Percentiles rank a stretch among this genome's conserved stretches.
Evolutionary conservation across 64 coral and sea anemone species (phyloP).

Genomic region (Acropora tenuis): DNA sequence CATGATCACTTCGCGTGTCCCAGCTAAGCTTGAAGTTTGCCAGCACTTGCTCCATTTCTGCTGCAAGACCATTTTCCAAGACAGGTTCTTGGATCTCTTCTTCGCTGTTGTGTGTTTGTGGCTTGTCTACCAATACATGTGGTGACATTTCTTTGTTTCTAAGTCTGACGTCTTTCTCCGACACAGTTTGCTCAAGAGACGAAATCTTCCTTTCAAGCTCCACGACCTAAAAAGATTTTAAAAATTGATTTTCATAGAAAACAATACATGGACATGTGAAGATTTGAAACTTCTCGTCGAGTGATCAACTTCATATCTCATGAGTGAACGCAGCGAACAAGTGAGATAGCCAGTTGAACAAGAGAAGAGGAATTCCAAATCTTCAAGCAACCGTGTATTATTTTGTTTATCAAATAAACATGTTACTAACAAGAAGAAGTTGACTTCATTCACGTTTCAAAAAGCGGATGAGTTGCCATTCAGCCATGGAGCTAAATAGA

Average conservation of each 20-base stretch:
- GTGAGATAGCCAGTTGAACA: too few species aligned
- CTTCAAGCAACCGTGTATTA: too few species aligned
- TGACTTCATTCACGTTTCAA: too few species aligned
- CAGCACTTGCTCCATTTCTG: conserved; percentile 17
- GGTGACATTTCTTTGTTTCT: background rate
- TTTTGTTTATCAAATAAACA: background rate
- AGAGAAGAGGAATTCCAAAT: too few species aligned
- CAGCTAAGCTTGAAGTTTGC: conserved; percentile 19
- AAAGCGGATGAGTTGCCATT: too few species aligned
- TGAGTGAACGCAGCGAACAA: too few species aligned
- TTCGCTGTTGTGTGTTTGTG: background rate
- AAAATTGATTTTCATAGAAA: background rate
- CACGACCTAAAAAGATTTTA: background rate
- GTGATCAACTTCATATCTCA: too few species aligned
- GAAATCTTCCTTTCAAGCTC: conserved; percentile 4
- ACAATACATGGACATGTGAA: too few species aligned
- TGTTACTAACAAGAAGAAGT: background rate
- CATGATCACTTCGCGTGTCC: background rate
- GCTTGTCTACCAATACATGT: background rate
- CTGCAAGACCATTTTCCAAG: conserved; percentile 4
- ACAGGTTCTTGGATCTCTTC: background rate
- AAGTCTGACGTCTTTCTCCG: background rate
- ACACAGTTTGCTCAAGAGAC: background rate
- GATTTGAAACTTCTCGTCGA: too few species aligned
- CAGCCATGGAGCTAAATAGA: too few species aligned